Base-by-base conservation (phyloP, 2,888 invertebrate species). In the Parasteatoda lunata region DNA sequence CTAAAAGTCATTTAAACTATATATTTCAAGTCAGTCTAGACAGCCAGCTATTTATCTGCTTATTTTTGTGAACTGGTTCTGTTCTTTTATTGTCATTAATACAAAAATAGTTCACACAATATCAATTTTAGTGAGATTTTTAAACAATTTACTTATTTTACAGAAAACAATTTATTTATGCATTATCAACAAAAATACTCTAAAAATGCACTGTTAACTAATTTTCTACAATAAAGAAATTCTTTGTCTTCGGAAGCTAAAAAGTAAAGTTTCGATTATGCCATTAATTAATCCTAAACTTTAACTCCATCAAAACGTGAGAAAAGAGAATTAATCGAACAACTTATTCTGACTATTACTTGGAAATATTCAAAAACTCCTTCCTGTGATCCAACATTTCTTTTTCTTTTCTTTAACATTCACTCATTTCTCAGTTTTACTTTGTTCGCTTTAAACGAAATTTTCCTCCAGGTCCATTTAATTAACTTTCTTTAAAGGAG, bases 241-340 rank as follows among this genome's bases (percentile, higher is more conserved):
- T 80, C 49, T 47, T 51, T 66, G 80, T 72, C 73, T 77, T 47
- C 51, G 54, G 80, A 30, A 45, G 65, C 72, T 52, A 72, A 30
- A 30, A 30, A 30, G 30, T 30, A 72, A 80, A 72, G 71, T 80
- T 80, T 80, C 80, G 80, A 80, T 80, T 80, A 80, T 64, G 72
- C 66, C 66, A 80, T 80, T 80, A 80, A 80, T 80, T 80, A 80
- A 80, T 80, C 80, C 64, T 51, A 66, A 72, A 80, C 72, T 72
- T 80, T 80, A 30, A 15, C 64, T 64, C 52, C 48, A 72, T 72
- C 80, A 80, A 80, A 65, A 73, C 80, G 80, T 80, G 80, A 80
- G 80, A 80, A 73, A 45, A 73, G 47, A 80, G 73, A 80, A 80
- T 80, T 80, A 80, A 80, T 73, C 72, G 73, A 79, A 80, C 80